Base-by-base conservation (phyloP, 1,140 invertebrate species). In the Drosophila busckii region DNA sequence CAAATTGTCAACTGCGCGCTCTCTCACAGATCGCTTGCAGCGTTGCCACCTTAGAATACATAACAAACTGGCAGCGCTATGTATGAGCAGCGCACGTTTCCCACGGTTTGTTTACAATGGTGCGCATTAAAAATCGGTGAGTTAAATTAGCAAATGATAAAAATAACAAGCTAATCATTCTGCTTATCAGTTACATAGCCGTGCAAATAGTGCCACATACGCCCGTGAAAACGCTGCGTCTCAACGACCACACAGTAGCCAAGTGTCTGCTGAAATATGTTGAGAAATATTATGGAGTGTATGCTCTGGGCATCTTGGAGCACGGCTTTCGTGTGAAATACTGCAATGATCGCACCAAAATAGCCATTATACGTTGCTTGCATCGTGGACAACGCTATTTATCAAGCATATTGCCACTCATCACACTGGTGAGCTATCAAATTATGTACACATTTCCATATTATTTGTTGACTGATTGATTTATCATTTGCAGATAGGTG, bases 241-340 rank as follows among this genome's bases (percentile, higher is more conserved):
- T 93, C n/a, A 91, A 90, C 63, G 88, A 89, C 20, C 84, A 78
- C 6, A 85, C 89, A 16, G 85, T 94, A 26, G 87, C 92, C 61
- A 87, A 90, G 52, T 89, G 90, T 9, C 78, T 94, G 32, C 70
- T 91, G 8, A 86, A 88, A 17, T 91, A 91, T 88, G 89, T 94
- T 3, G 89, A 93, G 82, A 90, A 92, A 67, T 76, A 93, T 35
- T 92, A 93, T 84, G 94, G 93, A 2, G 93, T 93, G 70, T 93
- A 92, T 84, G 93, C 93, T 6, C 63, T 89, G 10, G 93, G 92
- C 3, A 87, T 92, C 8, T 89, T 93, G 20, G 91, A 89, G 87
- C 88, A 90, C 44, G 93, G 93, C 15, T 93, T 94, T 70, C 87
- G 88, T 87, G 92, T 92, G 17, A 94, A 93, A 89, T 95, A 94